Evolutionary conservation across 2,113 vertebrate species (phyloP).

Genomic region (Semnornis frantzii): DNA sequence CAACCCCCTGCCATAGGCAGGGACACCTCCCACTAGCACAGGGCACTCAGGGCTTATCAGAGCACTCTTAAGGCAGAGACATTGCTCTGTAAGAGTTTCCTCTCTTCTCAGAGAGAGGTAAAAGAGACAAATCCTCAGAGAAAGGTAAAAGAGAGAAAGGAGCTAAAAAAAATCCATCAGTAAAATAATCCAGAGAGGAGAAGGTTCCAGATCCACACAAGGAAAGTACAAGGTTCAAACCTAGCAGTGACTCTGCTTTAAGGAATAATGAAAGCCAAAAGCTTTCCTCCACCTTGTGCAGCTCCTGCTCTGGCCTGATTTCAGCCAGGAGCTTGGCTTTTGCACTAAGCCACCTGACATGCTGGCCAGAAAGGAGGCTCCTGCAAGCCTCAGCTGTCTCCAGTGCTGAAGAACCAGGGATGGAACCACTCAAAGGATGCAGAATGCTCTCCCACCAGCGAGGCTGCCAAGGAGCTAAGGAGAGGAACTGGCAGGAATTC

Average conservation of each 20-base stretch:
- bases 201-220: background rate
- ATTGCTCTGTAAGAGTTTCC: background rate
- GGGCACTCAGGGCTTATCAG: no score
- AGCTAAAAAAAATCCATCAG: background rate
- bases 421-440: background rate
- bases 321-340: background rate
- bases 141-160: background rate
- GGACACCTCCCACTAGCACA: no score
- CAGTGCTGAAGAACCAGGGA: background rate
- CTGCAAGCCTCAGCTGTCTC: constrained; percentile 28
- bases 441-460: background rate
- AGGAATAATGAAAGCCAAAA: background rate
- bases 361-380: constrained; percentile 17
- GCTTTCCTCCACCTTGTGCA: background rate
- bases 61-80: background rate
- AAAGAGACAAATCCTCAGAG: background rate
- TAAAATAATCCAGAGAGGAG: background rate
- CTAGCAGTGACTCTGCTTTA: background rate
- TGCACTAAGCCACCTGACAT: background rate
- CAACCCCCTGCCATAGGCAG: no score
- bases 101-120: background rate
- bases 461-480: constrained; percentile 30
- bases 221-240: background rate
- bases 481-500: constrained; percentile 43
- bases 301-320: background rate